Evolutionary conservation across 2,888 invertebrate genomes (phyloP).

Genomic region (Diadegma fenestrale): DNA sequence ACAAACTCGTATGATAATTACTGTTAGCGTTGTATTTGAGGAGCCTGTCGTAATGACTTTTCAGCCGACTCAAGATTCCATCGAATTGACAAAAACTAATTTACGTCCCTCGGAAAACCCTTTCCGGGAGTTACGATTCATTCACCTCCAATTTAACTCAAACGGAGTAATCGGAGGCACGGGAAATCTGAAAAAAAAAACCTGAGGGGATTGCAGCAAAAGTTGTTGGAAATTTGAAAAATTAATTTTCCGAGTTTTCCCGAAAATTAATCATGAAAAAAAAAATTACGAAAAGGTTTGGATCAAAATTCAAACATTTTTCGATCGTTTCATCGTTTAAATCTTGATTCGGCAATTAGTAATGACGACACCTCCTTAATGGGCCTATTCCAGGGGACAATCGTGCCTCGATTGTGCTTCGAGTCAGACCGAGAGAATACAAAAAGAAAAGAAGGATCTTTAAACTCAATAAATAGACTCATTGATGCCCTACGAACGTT

Average conservation of each 20-base stretch:
- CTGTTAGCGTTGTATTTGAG: background rate
- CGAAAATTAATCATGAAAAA: background rate
- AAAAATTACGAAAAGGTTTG: background rate
- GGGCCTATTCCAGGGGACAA: slow-evolving; percentile 31
- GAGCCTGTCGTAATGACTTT: background rate
- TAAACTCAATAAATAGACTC: background rate
- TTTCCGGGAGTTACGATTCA: background rate
- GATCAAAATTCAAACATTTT: background rate
- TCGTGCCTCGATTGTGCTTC: background rate
- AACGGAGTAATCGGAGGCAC: no score
- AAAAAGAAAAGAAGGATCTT: slow-evolving; percentile 1
- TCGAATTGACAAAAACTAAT: background rate
- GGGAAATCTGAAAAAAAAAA: no score
- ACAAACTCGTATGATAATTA: slow-evolving; percentile 14
- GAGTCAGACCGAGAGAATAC: slow-evolving; percentile 9
- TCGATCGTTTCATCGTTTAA: background rate
- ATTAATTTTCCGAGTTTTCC: background rate
- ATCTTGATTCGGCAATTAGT: background rate
- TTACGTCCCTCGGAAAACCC: background rate
- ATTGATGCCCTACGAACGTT: background rate
- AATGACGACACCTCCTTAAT: slow-evolving; percentile 11
- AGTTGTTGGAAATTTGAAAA: no score
- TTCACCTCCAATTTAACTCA: no score
- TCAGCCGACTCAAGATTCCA: background rate
- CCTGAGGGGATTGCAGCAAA: no score